Evolutionary conservation across 2,113 vertebrate species (phyloP), one percentile per base, ranked within the genome.

Genomic region (Eurypyga helias): DNA sequence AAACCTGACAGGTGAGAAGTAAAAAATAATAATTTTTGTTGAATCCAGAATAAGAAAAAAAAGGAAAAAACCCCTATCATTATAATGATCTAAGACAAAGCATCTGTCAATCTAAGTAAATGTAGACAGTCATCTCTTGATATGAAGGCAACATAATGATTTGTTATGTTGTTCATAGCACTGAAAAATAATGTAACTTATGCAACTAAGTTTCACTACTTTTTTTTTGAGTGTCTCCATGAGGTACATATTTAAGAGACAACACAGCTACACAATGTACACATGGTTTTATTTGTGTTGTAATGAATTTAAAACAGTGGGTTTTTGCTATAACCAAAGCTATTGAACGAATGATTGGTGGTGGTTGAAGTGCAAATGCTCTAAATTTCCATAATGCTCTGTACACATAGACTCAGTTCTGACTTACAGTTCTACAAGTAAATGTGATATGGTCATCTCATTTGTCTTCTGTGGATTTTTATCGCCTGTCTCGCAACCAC

Each of bases 1-100:
- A 99, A 99, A 98, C 99, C 99, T 93, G 99, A 99, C 99, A 99
- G 99, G 99, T 99, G 99, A 99, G 99, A 98, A 98, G 58, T 95
- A 85, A 96, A 94, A 70, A 96, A 61, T 34, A 95, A 90, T 96
- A 64, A 52, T 21, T 64, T 96, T 87, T 2, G 6, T 90, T 85
- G 83, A 83, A 89, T 66, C 45, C 54, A 77, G 62, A 91, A 90
- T 90, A 52, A n/a, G 46, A 78, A 10, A 57, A 69, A 66, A 69
- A 29, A 24, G 57, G 3, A 41, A 55, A 79, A 65, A 43, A 91
- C 45, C n/a, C 49, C 70, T 83, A 84, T n/a, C 21, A 10, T 80
- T 66, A 92, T 70, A 89, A 46, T 95, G 57, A 54, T 62, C 46
- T 88, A 57, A 85, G 92, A 80, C 26, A 91, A 80, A 36, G 31